Percentiles rank a stretch among this genome's conserved stretches.
phyloP scores from a whole-genome alignment of 2,888 invertebrate species.

The Hesperia comma region DNA sequence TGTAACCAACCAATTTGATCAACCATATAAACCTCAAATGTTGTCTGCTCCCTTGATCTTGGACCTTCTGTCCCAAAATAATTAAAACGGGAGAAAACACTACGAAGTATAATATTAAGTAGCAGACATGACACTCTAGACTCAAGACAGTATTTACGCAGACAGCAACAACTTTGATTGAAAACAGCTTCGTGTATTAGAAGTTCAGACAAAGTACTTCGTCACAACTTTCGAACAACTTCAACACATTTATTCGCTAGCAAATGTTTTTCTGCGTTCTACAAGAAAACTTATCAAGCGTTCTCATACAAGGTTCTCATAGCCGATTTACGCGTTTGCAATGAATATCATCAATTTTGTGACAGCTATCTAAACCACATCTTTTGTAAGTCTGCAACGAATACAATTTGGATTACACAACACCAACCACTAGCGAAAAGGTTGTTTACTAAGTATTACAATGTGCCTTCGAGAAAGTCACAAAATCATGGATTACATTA shows the following conservation, averaged over 20 bases:
- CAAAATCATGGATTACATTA: not conserved
- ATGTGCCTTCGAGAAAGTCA: no score
- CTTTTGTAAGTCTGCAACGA: no score
- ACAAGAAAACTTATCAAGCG: not conserved
- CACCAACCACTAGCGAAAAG: no score
- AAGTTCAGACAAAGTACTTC: constrained; percentile 7
- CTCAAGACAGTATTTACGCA: constrained; percentile 1
- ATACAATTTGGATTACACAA: no score
- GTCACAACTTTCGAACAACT: constrained; percentile 9
- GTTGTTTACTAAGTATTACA: no score
- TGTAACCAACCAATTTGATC: no score
- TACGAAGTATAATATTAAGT: not conserved
- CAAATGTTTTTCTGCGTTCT: constrained; percentile 7
- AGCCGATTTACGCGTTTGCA: not conserved
- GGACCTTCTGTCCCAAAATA: no score
- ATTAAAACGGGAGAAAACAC: not conserved
- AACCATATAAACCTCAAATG: no score
- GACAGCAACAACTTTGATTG: constrained; percentile 6
- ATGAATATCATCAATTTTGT: not conserved
- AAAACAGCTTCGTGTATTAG: constrained; percentile 10
- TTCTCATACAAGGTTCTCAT: not conserved
- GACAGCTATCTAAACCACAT: no score
- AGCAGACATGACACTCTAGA: not conserved
- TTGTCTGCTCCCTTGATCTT: no score
- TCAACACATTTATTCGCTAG: constrained; percentile 7